These are phyloP conservation scores for Diadromus collaris DNA, from an alignment of 2,888 invertebrate genomes.

Conservation along the genomic window DNA sequence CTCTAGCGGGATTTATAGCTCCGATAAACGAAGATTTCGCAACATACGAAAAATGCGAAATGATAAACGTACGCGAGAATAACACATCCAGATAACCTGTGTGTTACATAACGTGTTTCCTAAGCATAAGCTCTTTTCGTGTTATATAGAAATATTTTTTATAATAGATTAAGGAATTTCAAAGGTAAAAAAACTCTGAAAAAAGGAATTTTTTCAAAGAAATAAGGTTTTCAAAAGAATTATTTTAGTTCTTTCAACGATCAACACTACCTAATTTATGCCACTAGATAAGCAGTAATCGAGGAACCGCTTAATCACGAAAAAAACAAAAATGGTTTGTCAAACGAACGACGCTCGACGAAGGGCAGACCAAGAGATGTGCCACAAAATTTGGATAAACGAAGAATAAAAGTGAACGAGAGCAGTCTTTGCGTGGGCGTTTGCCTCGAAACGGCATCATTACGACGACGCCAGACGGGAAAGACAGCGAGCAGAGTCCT, in stretches of 20 bases:
- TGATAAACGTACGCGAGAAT: neutral
- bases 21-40: no score
- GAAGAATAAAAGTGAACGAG: constrained; percentile 52
- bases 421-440: constrained; percentile 47
- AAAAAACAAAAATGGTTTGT: neutral
- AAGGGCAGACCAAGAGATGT: constrained; percentile 37
- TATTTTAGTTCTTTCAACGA: neutral
- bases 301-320: neutral
- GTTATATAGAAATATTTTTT: no score
- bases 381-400: constrained; percentile 54
- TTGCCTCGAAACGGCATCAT: constrained; percentile 51
- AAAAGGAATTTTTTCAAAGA: no score
- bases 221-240: no score
- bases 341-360: neutral
- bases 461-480: constrained; percentile 44
- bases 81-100: no score
- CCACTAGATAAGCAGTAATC: neutral
- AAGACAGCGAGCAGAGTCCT: constrained; percentile 41
- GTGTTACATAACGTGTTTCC: no score
- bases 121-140: no score
- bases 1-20: no score
- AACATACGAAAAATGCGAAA: neutral
- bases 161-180: no score
- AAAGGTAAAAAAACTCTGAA: no score
- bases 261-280: neutral